Percentiles rank a stretch among this genome's conserved stretches.
Conservation (phyloP, 64 coral and sea anemone genomes). For the Hydrozoanthus tunicans region DNA sequence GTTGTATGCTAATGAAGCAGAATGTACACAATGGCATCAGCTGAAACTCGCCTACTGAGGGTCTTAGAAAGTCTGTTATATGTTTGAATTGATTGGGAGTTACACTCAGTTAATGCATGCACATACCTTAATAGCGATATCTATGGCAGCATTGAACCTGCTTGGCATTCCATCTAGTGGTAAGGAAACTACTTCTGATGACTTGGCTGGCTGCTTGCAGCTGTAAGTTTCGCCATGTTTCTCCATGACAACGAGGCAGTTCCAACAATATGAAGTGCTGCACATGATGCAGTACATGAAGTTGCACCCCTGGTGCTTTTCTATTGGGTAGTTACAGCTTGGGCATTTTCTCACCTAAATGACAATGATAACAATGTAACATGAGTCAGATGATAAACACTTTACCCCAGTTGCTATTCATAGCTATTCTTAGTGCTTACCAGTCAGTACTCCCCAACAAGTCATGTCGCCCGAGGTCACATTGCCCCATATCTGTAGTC, state of each 20-base stretch:
- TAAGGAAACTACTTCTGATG: constrained; percentile 24
- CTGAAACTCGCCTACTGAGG: too few species aligned
- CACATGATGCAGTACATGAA: constrained; percentile 55
- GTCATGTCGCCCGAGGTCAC: too few species aligned
- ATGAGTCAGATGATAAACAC: background rate
- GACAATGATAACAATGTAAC: background rate
- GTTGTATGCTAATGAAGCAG: too few species aligned
- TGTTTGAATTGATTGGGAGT: too few species aligned
- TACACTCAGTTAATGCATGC: too few species aligned
- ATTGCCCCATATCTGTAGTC: too few species aligned
- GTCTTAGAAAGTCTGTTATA: too few species aligned
- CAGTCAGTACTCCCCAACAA: too few species aligned
- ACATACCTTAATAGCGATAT: constrained; percentile 37
- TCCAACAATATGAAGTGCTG: constrained; percentile 41
- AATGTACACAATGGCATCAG: too few species aligned
- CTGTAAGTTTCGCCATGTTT: constrained; percentile 36
- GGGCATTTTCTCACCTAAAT: constrained; percentile 41
- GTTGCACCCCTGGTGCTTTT: constrained; percentile 33
- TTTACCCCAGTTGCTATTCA: background rate
- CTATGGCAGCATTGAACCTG: constrained; percentile 41
- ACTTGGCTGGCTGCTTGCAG: background rate
- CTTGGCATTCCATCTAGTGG: background rate
- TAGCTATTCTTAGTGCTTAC: too few species aligned
- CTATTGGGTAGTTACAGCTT: constrained; percentile 18
- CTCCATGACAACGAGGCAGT: constrained; percentile 39